A percentile compares a stretch with the other conserved stretches of the same genome.
Conservation (phyloP, 2,113 vertebrate genomes). For the Nanorana parkeri region DNA sequence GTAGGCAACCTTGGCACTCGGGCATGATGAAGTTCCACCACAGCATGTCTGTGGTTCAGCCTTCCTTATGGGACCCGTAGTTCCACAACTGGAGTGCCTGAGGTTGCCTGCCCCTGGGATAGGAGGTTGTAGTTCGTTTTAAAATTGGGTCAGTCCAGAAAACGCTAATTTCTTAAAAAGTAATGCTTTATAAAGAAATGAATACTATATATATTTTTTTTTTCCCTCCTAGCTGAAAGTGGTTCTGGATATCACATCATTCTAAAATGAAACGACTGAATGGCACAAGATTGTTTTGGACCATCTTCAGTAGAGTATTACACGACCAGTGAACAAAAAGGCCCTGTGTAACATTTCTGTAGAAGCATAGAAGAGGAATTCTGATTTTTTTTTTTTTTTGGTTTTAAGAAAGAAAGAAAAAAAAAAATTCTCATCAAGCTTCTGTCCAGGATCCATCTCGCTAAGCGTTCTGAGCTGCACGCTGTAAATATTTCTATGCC, state of each 20-base stretch:
- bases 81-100: too few relatives aligned
- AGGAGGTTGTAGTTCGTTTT: too few relatives aligned
- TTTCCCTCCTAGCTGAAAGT: conserved; percentile 81
- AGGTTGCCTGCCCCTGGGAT: too few relatives aligned
- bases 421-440: not conserved
- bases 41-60: too few relatives aligned
- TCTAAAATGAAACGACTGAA: conserved; percentile 80
- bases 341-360: not conserved
- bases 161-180: too few relatives aligned
- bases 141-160: too few relatives aligned
- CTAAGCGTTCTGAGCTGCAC: not conserved
- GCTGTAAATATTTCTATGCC: conserved; percentile 15
- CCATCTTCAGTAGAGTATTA: not conserved
- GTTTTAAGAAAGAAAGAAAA: too few relatives aligned
- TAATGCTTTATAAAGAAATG: not conserved
- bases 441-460: not conserved
- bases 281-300: conserved; percentile 26
- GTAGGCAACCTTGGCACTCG: too few relatives aligned
- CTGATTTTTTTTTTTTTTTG: not conserved
- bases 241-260: conserved; percentile 87
- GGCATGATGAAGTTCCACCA: too few relatives aligned
- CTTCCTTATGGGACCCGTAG: too few relatives aligned
- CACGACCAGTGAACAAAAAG: conserved; percentile 12
- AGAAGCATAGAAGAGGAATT: conserved; percentile 2
- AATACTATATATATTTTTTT: conserved; percentile 53